Evolutionary conservation across 2,113 vertebrate species (phyloP), one percentile per base, ranked within the genome.

Genomic region (Mormyrus iriodes): DNA sequence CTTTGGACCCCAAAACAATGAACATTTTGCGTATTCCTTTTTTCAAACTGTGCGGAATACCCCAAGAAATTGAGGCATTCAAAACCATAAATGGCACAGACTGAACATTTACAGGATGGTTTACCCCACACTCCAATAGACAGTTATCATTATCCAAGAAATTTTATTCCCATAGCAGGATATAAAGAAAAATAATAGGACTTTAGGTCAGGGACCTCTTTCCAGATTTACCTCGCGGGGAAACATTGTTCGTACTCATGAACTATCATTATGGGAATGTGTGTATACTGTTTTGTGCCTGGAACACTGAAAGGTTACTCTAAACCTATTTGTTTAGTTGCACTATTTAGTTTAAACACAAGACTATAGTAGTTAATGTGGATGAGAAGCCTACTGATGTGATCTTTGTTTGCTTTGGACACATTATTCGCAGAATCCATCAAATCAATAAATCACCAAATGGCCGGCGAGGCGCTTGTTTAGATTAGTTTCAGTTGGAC

Each of bases 111-210:
- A 87, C 90, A 89, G 90, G 91, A 91, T 86, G 42, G 88, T 90
- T 90, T 51, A 91, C 92, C 91, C 79, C 53, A 69, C 31, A 53
- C 90, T 94, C 91, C 93, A 93, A 93, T 92, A 92, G 92, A 92
- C 89, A 93, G 92, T 93, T 92, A 92, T 94, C 89, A 91, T 89
- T 89, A 90, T 93, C 91, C 91, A 90, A 90, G 90, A 92, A 93
- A 95, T 92, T 86, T 58, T 88, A 88, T 91, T 91, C 93, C 91
- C 86, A 0, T 21, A 3, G 86, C 92, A 91, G 69, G 88, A 92
- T 92, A 93, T 93, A 94, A 93, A 91, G 83, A 92, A 94, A 93
- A 93, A 93, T 92, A 94, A 93, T 87, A 93, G 93, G 93, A 93
- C 93, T 84, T 73, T 48, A 35, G 88, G 89, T 93, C 91, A 92